These are phyloP conservation scores for Epizoanthus fatuus DNA, from an alignment of 92 coral and sea anemone species.

Conservation along the genomic window DNA sequence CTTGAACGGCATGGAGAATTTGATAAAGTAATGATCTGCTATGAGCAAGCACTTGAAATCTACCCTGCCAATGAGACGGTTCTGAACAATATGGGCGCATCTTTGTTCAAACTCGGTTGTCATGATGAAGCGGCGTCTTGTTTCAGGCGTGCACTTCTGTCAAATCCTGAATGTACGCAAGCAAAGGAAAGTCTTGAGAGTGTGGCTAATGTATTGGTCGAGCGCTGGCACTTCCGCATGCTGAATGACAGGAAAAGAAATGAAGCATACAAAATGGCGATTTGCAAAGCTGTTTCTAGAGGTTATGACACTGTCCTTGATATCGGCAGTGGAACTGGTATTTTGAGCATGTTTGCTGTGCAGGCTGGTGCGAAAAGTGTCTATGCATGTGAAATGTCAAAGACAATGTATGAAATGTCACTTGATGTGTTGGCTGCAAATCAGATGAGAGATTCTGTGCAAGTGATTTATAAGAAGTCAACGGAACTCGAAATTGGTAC, in stretches of 20 bases:
- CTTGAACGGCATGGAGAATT: slow-evolving; percentile 80
- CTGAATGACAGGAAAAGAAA: slow-evolving; percentile 91
- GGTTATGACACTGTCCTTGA: slow-evolving; percentile 87
- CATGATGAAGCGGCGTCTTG: slow-evolving; percentile 94
- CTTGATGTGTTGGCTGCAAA: slow-evolving; percentile 86
- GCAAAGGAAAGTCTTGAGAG: slow-evolving; percentile 93
- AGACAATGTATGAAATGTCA: slow-evolving; percentile 96
- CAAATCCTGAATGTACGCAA: slow-evolving; percentile 71
- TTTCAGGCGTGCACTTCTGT: slow-evolving; percentile 80
- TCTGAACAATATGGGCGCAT: slow-evolving; percentile 85
- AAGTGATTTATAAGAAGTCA: slow-evolving; percentile 90
- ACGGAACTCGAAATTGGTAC: slow-evolving; percentile 81
- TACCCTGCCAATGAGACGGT: slow-evolving; percentile 83
- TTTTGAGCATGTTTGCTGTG: slow-evolving; percentile 96
- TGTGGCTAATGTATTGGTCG: slow-evolving; percentile 89
- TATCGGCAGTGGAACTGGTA: slow-evolving; percentile 98
- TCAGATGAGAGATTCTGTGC: slow-evolving; percentile 77
- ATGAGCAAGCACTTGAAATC: slow-evolving; percentile 83
- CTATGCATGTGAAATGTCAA: slow-evolving; percentile 97
- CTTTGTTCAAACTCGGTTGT: slow-evolving; percentile 78
- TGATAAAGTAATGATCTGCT: slow-evolving; percentile 86
- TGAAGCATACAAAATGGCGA: slow-evolving; percentile 88
- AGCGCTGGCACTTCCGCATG: slow-evolving; percentile 99
- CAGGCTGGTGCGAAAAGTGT: slow-evolving; percentile 94
- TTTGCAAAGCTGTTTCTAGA: slow-evolving; percentile 71